Evolutionary conservation across 1,140 invertebrate species (phyloP).

Genomic region (Nephotettix cincticeps): DNA sequence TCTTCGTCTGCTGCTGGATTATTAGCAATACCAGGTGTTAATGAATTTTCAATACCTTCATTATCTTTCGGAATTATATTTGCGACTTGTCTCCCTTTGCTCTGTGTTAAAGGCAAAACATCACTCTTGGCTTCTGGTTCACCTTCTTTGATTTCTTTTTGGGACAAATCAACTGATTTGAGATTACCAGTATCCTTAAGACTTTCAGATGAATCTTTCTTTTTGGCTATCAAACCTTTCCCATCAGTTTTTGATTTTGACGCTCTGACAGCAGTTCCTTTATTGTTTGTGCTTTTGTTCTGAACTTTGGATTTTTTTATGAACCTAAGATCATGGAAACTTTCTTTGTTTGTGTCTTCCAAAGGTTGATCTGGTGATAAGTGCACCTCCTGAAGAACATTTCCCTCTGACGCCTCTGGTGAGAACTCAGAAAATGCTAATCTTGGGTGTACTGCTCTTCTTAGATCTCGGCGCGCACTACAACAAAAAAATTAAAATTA

Average conservation of each 20-base stretch:
- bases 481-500: not conserved
- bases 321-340: too few relatives aligned
- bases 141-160: not conserved
- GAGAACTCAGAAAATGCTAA: not conserved
- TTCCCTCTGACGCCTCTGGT: not conserved
- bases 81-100: not conserved
- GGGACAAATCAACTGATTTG: not conserved
- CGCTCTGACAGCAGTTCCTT: not conserved
- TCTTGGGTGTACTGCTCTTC: not conserved
- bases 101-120: not conserved
- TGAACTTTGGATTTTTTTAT: constrained; percentile 1
- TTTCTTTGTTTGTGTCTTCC: not conserved
- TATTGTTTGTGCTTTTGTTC: not conserved
- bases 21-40: too few relatives aligned
- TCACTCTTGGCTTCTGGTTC: not conserved
- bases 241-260: not conserved
- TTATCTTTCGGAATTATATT: not conserved
- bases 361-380: not conserved
- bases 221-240: not conserved
- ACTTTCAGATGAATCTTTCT: not conserved
- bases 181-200: not conserved
- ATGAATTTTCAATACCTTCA: too few relatives aligned
- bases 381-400: not conserved
- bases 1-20: not conserved
- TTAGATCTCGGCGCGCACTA: not conserved